Base-by-base conservation (phyloP, 1,140 invertebrate species). In the Monomorium pharaonis region DNA sequence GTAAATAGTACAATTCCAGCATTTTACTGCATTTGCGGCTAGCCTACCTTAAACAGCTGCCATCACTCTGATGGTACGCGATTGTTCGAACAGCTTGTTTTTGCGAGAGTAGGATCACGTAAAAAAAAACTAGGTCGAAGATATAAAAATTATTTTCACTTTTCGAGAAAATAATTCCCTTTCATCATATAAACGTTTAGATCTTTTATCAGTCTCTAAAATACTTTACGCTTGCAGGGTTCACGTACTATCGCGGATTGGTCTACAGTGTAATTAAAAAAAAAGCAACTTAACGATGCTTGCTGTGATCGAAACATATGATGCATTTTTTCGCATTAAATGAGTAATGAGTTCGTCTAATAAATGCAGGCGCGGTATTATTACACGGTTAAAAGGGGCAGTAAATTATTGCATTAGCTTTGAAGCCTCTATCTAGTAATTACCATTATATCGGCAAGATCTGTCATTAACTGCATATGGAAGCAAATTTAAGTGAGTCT, bases 301-400 rank as follows among this genome's bases (percentile, higher is more conserved):
- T 16, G 37, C 72, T 30, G 24, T 27, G 44, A 78, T 83, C 42
- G 37, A 24, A 72, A 24, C 51, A 74, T 7, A 74, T 47, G 78
- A 58, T 30, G 54, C 42, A 42, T 70, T 12, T 81, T 72, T 74
- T 33, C 14, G 47, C 37, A 27, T 72, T 81, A 81, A 81, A 72
- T 83, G 78, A 83, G 30, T 83, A 83, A 60, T 60, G 37, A 83
- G 12, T 9, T 18, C 54, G 44, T 44, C 42, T 83, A 83, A 83
- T 83, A n/a, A 83, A 83, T 83, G 67, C 51, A 47, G 65, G n/a
- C 51, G 33, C 27, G n/a, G 67, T 60, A 60, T 80, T 83, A 83
- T 83, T 83, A 83, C 51, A 27, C 30, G n/a, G 51, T 74, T 74
- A 83, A 74, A n/a, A 42, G 51, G 42, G n/a, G 24, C 42, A 18